Base-by-base conservation (phyloP, 2,888 invertebrate genomes). In the Theodoxus fluviatilis region DNA sequence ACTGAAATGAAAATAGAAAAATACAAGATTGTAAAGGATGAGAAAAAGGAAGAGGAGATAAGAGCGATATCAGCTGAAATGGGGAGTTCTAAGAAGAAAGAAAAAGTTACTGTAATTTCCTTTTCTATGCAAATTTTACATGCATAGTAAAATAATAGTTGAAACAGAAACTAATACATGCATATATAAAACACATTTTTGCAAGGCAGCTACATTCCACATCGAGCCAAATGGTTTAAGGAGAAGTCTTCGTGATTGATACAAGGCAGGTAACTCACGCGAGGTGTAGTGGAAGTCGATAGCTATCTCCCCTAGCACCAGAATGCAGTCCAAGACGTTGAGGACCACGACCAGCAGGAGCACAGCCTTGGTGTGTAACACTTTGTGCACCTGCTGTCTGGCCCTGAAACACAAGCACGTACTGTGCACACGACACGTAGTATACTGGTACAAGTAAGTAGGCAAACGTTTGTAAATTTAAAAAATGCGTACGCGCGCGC, bases 321-420 rank as follows among this genome's bases (percentile, higher is more conserved):
- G 63, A 31, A 75, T 68, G 40, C 74, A 74, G 73, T 77, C 77
- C 67, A 77, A 69, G 68, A 77, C 68, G 70, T 75, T 75, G 61
- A 77, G 74, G 25, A 73, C 28, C 12, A 75, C 73, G 38, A 75
- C 72, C 28, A 72, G 66, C 22, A 73, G 67, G 35, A 77, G 72
- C n/a, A 74, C 69, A 3, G 47, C 65, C 49, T 77, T 77, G 68
- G 71, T 71, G 70, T 77, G 77, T 3, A 77, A 69, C 3, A 74
- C 37, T 25, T 75, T 69, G 31, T 75, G 71, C 15, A 74, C 71
- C 3, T 68, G 63, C n/a, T 68, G 71, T 18, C 68, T 66, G n/a
- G 69, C 1, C 55, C 74, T 74, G 72, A 9, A 52, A 52, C 6
- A 3, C 9, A 31, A 33, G n/a, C n/a, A n/a, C n/a, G n/a, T n/a